A percentile compares a stretch with the other conserved stretches of the same genome.
phyloP scores from a whole-genome alignment of 1,140 invertebrate species.

The Euborellia annulipes region DNA sequence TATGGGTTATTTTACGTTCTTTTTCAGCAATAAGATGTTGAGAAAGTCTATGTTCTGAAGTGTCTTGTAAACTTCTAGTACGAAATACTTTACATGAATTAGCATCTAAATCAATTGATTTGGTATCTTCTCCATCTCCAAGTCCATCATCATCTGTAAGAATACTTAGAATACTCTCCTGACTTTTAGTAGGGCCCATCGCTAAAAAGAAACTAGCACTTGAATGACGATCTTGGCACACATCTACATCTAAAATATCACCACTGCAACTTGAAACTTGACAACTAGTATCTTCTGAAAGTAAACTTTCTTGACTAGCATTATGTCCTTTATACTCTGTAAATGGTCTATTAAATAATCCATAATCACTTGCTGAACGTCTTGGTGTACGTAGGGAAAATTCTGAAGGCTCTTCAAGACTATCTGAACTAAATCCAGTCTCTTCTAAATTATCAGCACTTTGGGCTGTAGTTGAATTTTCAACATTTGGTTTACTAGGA shows the following conservation, averaged over 20 bases:
- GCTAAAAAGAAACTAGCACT: slow-evolving; percentile 35
- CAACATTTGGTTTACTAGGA: slow-evolving; percentile 10
- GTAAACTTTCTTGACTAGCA: slow-evolving; percentile 53
- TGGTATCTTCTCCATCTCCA: too few relatives aligned
- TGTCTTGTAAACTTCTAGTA: slow-evolving; percentile 33
- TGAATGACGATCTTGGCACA: slow-evolving; percentile 32
- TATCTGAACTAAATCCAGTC: slow-evolving; percentile 48
- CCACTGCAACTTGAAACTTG: slow-evolving; percentile 18
- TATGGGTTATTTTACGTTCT: slow-evolving; percentile 6
- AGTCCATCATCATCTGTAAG: slow-evolving; percentile 43
- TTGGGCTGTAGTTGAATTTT: slow-evolving; percentile 8
- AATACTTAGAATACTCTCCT: slow-evolving; percentile 62
- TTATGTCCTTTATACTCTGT: too few relatives aligned
- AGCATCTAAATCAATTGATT: too few relatives aligned
- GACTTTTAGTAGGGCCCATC: slow-evolving; percentile 34
- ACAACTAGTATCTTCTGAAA: slow-evolving; percentile 43
- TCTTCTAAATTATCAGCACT: slow-evolving; percentile 25
- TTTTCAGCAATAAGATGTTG: background rate
- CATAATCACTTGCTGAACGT: slow-evolving; percentile 56
- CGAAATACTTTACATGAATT: slow-evolving; percentile 20
- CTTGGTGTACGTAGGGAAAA: slow-evolving; percentile 37
- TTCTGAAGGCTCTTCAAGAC: slow-evolving; percentile 48
- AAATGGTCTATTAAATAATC: slow-evolving; percentile 39
- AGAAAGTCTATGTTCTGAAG: slow-evolving; percentile 19
- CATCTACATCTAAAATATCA: slow-evolving; percentile 37